Percentiles rank a stretch among this genome's conserved stretches.
phyloP scores from a whole-genome alignment of 2,113 vertebrate genomes.

The Phocoena sinus region DNA sequence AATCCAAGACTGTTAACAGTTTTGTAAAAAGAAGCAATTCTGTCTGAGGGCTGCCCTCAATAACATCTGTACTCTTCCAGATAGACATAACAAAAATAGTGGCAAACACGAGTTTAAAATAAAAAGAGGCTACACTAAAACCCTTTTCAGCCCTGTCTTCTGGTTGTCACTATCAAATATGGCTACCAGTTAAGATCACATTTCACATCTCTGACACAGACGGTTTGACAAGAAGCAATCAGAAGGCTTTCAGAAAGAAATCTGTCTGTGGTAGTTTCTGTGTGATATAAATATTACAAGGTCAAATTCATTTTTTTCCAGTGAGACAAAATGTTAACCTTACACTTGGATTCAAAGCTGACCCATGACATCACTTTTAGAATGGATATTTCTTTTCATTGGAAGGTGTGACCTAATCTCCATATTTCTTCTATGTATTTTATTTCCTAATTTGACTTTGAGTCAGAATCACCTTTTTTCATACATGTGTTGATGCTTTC shows the following conservation, averaged over 20 bases:
- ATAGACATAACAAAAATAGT: neutral
- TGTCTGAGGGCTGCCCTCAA: neutral
- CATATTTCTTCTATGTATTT: slow-evolving; percentile 46
- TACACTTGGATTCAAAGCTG: slow-evolving; percentile 69
- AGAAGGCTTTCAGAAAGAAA: slow-evolving; percentile 69
- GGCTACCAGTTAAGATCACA: slow-evolving; percentile 29
- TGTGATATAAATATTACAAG: slow-evolving; percentile 67
- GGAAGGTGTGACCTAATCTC: slow-evolving; percentile 61
- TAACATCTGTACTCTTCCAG: neutral
- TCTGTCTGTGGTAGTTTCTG: slow-evolving; percentile 46
- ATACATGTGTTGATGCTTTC: slow-evolving; percentile 61
- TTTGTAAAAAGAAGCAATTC: neutral
- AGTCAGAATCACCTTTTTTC: slow-evolving; percentile 60
- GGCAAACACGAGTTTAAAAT: neutral
- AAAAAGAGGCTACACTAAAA: neutral
- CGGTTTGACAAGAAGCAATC: slow-evolving; percentile 57
- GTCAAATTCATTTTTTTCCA: slow-evolving; percentile 65
- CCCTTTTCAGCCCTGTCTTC: neutral
- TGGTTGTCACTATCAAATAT: slow-evolving; percentile 24
- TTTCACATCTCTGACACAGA: slow-evolving; percentile 38
- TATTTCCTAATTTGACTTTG: slow-evolving; percentile 70
- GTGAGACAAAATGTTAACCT: slow-evolving; percentile 63
- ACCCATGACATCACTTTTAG: slow-evolving; percentile 66
- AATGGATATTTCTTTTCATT: slow-evolving; percentile 62
- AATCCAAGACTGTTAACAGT: neutral